Conservation (phyloP, 2,113 vertebrate genomes). For the Sorex fumeus region DNA sequence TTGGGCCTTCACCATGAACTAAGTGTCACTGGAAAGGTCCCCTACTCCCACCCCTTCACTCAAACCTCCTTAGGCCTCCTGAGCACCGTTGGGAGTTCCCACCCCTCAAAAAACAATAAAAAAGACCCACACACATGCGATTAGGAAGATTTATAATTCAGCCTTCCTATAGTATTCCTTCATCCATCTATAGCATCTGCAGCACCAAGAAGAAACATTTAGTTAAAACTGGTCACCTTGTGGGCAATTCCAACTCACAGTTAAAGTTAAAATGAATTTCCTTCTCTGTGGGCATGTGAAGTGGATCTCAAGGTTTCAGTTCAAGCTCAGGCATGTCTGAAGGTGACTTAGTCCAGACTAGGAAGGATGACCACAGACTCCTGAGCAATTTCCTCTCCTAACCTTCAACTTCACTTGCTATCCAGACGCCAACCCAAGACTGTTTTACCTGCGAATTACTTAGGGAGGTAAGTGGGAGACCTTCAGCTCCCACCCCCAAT, state of each 20-base stretch:
- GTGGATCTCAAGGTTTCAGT: background rate
- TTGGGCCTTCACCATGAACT: too few relatives aligned
- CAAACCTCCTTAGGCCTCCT: background rate
- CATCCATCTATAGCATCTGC: background rate
- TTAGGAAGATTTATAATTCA: background rate
- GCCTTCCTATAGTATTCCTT: background rate
- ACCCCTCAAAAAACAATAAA: background rate
- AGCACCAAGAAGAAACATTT: background rate
- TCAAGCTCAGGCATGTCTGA: rapidly evolving
- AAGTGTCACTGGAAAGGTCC: too few relatives aligned
- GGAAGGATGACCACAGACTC: background rate
- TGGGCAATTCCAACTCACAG: background rate
- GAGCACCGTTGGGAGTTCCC: too few relatives aligned
- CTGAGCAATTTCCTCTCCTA: background rate
- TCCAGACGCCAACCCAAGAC: background rate
- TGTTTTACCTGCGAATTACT: background rate
- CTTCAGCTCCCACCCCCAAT: background rate
- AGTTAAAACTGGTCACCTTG: background rate
- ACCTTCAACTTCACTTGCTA: background rate
- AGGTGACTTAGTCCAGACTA: background rate
- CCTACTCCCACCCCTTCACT: background rate
- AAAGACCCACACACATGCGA: background rate
- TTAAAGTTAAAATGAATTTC: background rate
- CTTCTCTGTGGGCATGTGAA: background rate
- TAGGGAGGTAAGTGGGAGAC: background rate